Percentiles rank a stretch among this genome's conserved stretches.
Evolutionary conservation across 1,140 invertebrate species (phyloP).

Genomic region (Chymomyza costata): DNA sequence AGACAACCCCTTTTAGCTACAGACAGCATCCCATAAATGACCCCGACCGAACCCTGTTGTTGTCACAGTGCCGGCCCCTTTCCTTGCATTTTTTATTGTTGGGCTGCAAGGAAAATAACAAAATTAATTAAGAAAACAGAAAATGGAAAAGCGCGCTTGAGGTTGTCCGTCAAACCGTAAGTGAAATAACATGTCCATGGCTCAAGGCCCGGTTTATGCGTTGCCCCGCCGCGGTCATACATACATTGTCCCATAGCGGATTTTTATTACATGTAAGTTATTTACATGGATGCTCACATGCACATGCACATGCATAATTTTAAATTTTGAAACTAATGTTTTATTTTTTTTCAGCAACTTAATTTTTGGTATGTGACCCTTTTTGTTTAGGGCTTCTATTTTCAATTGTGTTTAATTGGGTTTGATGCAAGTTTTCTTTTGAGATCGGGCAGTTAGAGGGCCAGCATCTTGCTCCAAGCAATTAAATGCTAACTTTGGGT

Average conservation of each 20-base stretch:
- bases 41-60: conserved; percentile 13
- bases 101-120: conserved; percentile 24
- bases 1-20: conserved; percentile 11
- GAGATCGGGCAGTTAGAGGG: no score
- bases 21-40: conserved; percentile 11
- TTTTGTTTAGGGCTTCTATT: neutral
- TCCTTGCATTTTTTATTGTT: conserved; percentile 26
- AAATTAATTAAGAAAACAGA: conserved; percentile 65
- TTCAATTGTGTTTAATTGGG: conserved; percentile 27
- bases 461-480: no score
- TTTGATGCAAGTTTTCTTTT: no score
- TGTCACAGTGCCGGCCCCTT: conserved; percentile 25
- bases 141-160: conserved; percentile 7
- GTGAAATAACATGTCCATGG: no score
- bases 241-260: conserved; percentile 38
- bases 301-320: neutral
- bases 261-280: conserved; percentile 54
- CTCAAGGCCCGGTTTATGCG: conserved; percentile 2
- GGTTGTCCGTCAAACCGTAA: conserved; percentile 39
- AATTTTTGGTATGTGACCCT: conserved; percentile 15
- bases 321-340: no score
- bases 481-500: no score
- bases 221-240: conserved; percentile 10
- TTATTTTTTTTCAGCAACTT: conserved; percentile 1
- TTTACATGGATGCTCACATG: conserved; percentile 35